Percentiles rank a stretch among this genome's conserved stretches.
These are phyloP conservation scores for Lissocephala sabroskyi DNA, from an alignment of 2,888 invertebrate species.

Conservation along the genomic window DNA sequence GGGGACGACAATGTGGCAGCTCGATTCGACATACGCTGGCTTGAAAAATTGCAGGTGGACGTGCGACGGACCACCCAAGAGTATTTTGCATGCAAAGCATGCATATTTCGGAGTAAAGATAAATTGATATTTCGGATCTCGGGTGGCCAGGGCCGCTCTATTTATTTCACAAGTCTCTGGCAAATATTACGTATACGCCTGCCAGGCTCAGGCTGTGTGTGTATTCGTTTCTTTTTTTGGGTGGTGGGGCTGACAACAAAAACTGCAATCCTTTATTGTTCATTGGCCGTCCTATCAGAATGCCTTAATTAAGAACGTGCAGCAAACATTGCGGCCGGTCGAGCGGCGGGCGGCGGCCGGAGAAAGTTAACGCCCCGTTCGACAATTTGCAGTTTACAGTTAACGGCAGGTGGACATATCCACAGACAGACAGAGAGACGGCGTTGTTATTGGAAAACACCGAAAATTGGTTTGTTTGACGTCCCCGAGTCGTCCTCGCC, in stretches of 20 bases:
- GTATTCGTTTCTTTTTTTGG: too few species aligned
- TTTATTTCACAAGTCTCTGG: background rate
- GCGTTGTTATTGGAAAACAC: slow-evolving; percentile 46
- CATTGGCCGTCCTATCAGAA: slow-evolving; percentile 38
- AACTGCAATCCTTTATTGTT: slow-evolving; percentile 46
- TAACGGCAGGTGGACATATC: too few species aligned
- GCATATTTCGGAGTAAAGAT: slow-evolving; percentile 25
- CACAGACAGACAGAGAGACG: slow-evolving; percentile 12
- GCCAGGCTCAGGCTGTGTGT: background rate
- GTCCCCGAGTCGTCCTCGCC: slow-evolving; percentile 12
- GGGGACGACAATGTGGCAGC: slow-evolving; percentile 15
- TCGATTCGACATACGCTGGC: slow-evolving; percentile 2
- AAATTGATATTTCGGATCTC: slow-evolving; percentile 24
- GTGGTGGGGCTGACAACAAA: too few species aligned
- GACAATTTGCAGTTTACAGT: slow-evolving; percentile 60
- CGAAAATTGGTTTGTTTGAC: slow-evolving; percentile 61
- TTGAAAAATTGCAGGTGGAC: slow-evolving; percentile 52
- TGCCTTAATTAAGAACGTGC: slow-evolving; percentile 53
- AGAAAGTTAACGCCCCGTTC: slow-evolving; percentile 21
- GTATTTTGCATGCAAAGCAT: slow-evolving; percentile 29
- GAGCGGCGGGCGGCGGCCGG: too few species aligned
- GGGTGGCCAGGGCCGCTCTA: background rate
- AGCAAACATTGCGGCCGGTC: slow-evolving; percentile 29
- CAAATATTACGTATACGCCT: slow-evolving; percentile 4
- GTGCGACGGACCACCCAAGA: slow-evolving; percentile 25